Base-by-base conservation (phyloP, 1,140 invertebrate species). In the Argopecten irradians region DNA sequence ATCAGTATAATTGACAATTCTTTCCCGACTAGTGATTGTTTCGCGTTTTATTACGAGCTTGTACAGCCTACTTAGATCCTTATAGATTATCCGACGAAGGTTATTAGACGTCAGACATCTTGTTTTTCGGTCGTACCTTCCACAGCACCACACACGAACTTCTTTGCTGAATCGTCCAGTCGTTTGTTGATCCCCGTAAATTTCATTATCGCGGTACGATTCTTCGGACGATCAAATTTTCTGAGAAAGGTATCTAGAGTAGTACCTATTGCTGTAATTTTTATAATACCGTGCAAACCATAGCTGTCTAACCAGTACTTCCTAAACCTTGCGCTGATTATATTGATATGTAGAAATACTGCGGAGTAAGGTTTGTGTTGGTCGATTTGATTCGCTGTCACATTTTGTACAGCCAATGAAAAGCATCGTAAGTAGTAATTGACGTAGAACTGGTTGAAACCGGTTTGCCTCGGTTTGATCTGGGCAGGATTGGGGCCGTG, bases 131-230 rank as follows among this genome's bases (percentile, higher is more conserved):
- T n/a, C 55, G 83, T 86, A 93, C 93, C 93, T 93, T 93, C 93
- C 32, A 93, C 93, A 34, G 92, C 93, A 32, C 93, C 93, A 84
- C 91, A 92, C 55, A 93, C 83, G 71, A 93, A 92, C 86, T 89
- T 92, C 87, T 86, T 86, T 71, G 55, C 22, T 28, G 55, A 28
- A 71, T 71, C 55, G 55, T 71, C 55, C 55, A 71, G 55, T 28
- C 55, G 55, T 71, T 71, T 71, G 55, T 71, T 71, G 55, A 71
- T 71, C 55, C 55, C 55, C 55, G 55, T 71, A 71, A 71, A 71
- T 71, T 71, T 71, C 55, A 71, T 71, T 28, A n/a, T 71, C n/a
- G 55, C 8, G 8, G 22, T 71, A 71, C 55, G 55, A 71, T 71
- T 71, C 55, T 71, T 71, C 55, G 55, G 55, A 71, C 55, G 55